Base-by-base conservation (phyloP, 2,888 invertebrate species). In the Esperia sulphurella region DNA sequence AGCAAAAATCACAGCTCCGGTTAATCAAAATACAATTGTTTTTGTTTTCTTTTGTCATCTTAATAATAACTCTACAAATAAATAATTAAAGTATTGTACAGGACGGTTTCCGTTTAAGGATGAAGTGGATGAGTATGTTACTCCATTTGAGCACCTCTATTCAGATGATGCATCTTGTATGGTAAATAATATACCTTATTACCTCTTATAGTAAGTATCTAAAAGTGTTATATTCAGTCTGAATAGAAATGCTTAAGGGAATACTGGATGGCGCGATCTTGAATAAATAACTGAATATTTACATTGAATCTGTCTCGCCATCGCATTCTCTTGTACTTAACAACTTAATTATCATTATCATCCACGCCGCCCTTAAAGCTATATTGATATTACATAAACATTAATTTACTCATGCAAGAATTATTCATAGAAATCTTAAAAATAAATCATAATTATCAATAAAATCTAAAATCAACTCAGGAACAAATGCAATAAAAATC, bases 401-500 rank as follows among this genome's bases (percentile, higher is more conserved):
- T 81, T 78, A 82, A 81, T 81, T 83, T 82, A 86, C 59, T 78
- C 78, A 82, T 80, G 81, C 74, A 79, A 69, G 65, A 76, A 75
- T 73, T 79, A 82, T 59, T 71, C 67, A 79, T 21, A 21, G 60
- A 78, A 71, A 64, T 71, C 81, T 82, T 83, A 84, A 55, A 65
- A 80, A 78, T 73, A 70, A 80, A 63, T 78, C 77, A 78, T 77
- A 41, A 71, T 57, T 40, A 45, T 72, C 58, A 72, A 86, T 87
- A 88, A 86, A 87, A 86, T 86, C 83, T 87, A 87, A 83, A 53
- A 79, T 85, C 84, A 88, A 85, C 82, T 88, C 89, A 89, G 89
- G 89, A 89, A 89, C 89, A 88, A 89, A 89, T 89, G 89, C 89
- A 89, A 85, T 87, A 87, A 83, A 78, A 87, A 85, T 87, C 83